phyloP scores from a whole-genome alignment of 2,113 vertebrate species.

The Paraplagusia blochii region DNA sequence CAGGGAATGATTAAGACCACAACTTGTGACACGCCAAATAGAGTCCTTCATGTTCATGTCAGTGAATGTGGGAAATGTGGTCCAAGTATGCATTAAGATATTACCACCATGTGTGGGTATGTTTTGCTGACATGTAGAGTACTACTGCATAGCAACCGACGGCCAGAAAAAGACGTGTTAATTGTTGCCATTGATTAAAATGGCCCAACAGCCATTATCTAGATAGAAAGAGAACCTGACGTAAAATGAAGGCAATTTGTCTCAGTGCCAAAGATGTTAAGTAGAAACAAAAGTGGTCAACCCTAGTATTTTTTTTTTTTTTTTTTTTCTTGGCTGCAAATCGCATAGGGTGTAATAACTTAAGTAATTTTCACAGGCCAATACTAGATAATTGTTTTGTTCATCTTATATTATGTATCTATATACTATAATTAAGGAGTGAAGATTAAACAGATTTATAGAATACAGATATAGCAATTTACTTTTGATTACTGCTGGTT shows the following conservation, averaged over 20 bases:
- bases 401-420: no score
- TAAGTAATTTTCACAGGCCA: no score
- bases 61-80: conserved; percentile 30
- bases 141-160: conserved; percentile 31
- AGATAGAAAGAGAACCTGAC: conserved; percentile 48
- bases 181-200: conserved; percentile 58
- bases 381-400: no score
- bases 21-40: conserved; percentile 18
- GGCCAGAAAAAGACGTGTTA: conserved; percentile 62
- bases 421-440: no score
- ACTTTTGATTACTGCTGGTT: no score
- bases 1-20: conserved; percentile 28
- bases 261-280: conserved; percentile 52
- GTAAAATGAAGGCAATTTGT: conserved; percentile 54
- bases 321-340: conserved; percentile 24
- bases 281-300: conserved; percentile 33
- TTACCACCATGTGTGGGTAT: conserved; percentile 16
- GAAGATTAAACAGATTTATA: no score
- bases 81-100: conserved; percentile 41
- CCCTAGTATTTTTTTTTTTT: conserved; percentile 37
- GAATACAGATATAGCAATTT: no score
- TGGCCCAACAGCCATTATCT: conserved; percentile 39
- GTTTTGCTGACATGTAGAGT: conserved; percentile 13
- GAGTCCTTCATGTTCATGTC: conserved; percentile 35
- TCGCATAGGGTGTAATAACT: no score